Conservation (phyloP, 1,140 invertebrate species). For the Pteromalus puparum region DNA sequence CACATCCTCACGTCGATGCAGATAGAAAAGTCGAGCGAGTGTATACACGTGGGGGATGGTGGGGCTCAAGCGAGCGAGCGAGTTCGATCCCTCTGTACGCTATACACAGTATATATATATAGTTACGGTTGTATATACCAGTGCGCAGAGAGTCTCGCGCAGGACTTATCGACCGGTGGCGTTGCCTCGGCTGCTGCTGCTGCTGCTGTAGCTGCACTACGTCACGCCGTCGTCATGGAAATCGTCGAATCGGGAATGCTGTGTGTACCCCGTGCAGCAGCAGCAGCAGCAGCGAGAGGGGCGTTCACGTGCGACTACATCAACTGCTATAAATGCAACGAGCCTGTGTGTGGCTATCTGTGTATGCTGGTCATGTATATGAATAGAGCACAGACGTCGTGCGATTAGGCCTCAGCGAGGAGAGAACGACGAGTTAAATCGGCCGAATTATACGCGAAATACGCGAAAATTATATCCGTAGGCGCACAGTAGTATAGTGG, state of each 20-base stretch:
- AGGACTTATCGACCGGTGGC: slow-evolving; percentile 21
- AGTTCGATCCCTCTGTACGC: slow-evolving; percentile 4
- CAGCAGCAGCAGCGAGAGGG: background rate
- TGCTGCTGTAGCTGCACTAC: slow-evolving; percentile 25
- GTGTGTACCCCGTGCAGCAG: slow-evolving; percentile 4
- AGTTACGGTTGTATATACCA: too few relatives aligned
- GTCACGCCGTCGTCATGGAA: slow-evolving; percentile 52
- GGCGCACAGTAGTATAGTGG: background rate
- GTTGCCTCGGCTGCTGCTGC: background rate
- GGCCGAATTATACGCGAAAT: slow-evolving; percentile 40
- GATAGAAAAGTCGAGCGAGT: background rate
- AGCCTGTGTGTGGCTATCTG: background rate
- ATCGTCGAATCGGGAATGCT: slow-evolving; percentile 43
- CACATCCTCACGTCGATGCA: background rate
- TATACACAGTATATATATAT: too few relatives aligned
- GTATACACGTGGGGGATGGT: background rate
- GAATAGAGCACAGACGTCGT: slow-evolving; percentile 37
- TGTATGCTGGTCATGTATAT: background rate
- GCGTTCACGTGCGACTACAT: slow-evolving; percentile 18
- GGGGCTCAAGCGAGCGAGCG: background rate
- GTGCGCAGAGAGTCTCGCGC: background rate
- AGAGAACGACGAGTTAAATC: slow-evolving; percentile 40
- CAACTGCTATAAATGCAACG: background rate
- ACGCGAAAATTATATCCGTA: slow-evolving; percentile 29
- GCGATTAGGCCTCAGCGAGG: slow-evolving; percentile 33